Percentiles rank a stretch among this genome's conserved stretches.
Conservation (phyloP, 2,797 vertebrate species). For the Limosa lapponica region DNA sequence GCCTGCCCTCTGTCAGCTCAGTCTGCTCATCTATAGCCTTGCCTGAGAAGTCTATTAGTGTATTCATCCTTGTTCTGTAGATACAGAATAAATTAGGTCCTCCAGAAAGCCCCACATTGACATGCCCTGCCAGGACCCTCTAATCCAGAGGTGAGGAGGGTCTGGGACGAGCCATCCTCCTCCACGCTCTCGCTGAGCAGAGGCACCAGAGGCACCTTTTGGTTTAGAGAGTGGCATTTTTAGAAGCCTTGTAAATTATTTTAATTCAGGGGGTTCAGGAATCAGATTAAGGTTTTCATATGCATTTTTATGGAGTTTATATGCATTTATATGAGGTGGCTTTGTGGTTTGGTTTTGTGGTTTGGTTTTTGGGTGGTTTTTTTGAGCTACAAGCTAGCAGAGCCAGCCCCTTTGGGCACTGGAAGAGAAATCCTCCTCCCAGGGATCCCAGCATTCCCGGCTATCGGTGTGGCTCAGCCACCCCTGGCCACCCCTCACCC, state of each 20-base stretch:
- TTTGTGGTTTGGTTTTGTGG: neutral
- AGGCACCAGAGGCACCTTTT: neutral
- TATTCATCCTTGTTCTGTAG: neutral
- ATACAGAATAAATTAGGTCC: neutral
- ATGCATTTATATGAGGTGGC: too few species aligned
- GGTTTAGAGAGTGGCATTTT: neutral
- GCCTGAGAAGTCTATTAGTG: neutral
- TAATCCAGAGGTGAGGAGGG: neutral
- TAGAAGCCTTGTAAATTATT: neutral
- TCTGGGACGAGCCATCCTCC: neutral
- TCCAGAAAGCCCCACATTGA: neutral
- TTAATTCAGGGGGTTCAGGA: neutral
- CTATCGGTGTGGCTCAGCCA: neutral
- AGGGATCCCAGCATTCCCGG: neutral
- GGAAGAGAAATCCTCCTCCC: too few species aligned
- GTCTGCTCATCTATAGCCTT: neutral
- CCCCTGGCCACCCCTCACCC: fast-evolving
- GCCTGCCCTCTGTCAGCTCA: neutral
- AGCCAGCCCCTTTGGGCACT: neutral
- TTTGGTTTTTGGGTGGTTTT: neutral
- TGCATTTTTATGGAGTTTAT: neutral
- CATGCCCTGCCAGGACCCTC: neutral
- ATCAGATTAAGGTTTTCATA: neutral
- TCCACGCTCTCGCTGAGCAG: neutral
- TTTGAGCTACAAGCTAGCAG: neutral